These are phyloP conservation scores for Hartigia nigra DNA, from an alignment of 2,888 invertebrate species.

Conservation along the genomic window DNA sequence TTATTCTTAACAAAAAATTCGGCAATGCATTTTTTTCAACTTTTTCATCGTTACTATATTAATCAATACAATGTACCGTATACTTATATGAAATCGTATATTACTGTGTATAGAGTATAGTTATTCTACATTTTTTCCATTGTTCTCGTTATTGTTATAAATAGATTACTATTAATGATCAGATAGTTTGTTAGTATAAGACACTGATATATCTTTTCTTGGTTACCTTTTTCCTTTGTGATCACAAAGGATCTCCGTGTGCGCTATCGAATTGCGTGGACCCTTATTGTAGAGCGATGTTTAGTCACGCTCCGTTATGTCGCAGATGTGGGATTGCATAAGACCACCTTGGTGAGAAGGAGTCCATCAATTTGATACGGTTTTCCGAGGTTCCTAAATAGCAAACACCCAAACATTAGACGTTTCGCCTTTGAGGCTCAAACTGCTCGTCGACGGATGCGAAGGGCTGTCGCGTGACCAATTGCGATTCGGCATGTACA, in stretches of 20 bases:
- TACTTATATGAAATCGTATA: background rate
- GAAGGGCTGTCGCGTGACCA: slow-evolving; percentile 37
- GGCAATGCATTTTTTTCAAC: background rate
- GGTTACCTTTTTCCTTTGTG: background rate
- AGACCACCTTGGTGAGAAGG: slow-evolving; percentile 42
- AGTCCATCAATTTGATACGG: slow-evolving; percentile 55
- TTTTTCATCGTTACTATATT: background rate
- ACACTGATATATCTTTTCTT: slow-evolving; percentile 7
- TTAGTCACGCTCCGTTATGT: slow-evolving; percentile 47
- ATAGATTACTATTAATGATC: background rate
- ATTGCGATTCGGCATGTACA: slow-evolving; percentile 36
- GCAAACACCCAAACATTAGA: slow-evolving; percentile 28
- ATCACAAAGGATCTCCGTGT: slow-evolving; percentile 7
- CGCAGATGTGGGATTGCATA: slow-evolving; percentile 34
- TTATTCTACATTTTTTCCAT: background rate
- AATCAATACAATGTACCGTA: background rate
- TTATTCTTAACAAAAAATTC: background rate
- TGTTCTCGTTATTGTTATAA: background rate
- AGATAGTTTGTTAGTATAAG: background rate
- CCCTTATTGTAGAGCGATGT: slow-evolving; percentile 15
- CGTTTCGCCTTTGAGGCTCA: slow-evolving; percentile 18
- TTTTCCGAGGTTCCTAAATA: slow-evolving; percentile 41
- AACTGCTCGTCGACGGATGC: slow-evolving; percentile 21
- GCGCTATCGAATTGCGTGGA: background rate
- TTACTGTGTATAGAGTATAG: background rate